Evolutionary conservation across 2,113 vertebrate genomes (phyloP).

Genomic region (Petromus typicus): DNA sequence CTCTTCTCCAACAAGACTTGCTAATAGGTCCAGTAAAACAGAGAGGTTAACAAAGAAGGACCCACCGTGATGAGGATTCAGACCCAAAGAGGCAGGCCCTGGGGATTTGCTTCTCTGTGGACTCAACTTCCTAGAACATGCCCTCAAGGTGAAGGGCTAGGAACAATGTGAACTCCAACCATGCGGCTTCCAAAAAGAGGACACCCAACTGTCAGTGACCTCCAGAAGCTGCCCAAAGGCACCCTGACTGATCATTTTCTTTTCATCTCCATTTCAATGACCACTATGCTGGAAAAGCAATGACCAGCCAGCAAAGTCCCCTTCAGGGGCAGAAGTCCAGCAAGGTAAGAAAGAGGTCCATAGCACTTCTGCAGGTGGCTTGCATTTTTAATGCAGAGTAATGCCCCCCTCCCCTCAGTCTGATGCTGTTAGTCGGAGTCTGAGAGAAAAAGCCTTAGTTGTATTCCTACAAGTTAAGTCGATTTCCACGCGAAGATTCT

Average conservation of each 20-base stretch:
- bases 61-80: constrained; percentile 1
- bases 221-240: constrained; percentile 28
- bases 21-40: not conserved
- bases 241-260: not conserved
- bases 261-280: constrained; percentile 32
- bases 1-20: constrained; percentile 8
- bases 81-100: constrained; percentile 38
- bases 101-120: not conserved
- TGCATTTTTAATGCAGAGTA: not conserved
- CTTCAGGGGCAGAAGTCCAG: not conserved
- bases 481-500: not conserved
- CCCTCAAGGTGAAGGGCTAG: not conserved
- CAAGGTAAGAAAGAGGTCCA: not conserved
- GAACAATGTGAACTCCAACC: not conserved
- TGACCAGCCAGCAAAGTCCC: not conserved
- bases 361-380: not conserved
- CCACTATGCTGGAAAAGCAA: not conserved
- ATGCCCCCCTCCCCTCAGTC: not conserved
- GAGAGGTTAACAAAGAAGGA: not conserved
- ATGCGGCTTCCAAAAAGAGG: not conserved
- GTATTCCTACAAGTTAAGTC: not conserved
- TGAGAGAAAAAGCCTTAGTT: constrained; percentile 9
- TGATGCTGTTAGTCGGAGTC: not conserved
- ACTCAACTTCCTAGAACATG: not conserved
- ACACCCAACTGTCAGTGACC: not conserved